phyloP scores from a whole-genome alignment of 92 coral and sea anemone species.

The Heliopora coerulea region DNA sequence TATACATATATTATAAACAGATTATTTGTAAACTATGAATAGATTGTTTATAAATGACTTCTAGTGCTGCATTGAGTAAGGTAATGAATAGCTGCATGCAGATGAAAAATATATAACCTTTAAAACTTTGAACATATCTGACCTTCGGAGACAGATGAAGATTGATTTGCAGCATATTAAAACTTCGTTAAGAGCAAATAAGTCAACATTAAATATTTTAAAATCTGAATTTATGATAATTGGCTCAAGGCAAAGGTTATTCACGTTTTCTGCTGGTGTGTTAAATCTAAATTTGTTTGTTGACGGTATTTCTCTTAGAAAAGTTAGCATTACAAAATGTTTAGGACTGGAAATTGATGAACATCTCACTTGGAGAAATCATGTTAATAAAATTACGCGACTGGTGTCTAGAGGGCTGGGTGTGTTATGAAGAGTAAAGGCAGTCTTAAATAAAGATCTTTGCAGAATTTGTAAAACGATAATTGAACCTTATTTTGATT shows the following conservation, averaged over 20 bases:
- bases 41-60: conserved; percentile 36
- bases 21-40: too few relatives aligned
- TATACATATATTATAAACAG: too few relatives aligned
- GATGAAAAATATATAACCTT: conserved; percentile 17
- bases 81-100: conserved; percentile 7
- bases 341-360: too few relatives aligned
- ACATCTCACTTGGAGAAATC: too few relatives aligned
- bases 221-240: conserved; percentile 22
- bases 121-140: neutral
- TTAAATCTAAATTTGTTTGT: neutral
- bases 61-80: conserved; percentile 15
- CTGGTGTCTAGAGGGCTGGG: neutral
- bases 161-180: neutral
- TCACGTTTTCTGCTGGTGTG: neutral
- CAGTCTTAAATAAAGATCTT: too few relatives aligned
- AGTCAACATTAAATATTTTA: conserved; percentile 13
- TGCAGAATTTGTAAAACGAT: too few relatives aligned
- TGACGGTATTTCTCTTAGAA: conserved; percentile 5
- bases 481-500: conserved; percentile 8
- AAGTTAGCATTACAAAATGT: too few relatives aligned
- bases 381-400: too few relatives aligned
- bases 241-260: conserved; percentile 4
- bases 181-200: conserved; percentile 11
- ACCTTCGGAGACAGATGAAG: conserved; percentile 12
- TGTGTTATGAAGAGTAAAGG: conserved; percentile 5